A percentile compares a stretch with the other conserved stretches of the same genome.
Conservation (phyloP, 2,888 invertebrate genomes). For the Agrenia bidenticulata region DNA sequence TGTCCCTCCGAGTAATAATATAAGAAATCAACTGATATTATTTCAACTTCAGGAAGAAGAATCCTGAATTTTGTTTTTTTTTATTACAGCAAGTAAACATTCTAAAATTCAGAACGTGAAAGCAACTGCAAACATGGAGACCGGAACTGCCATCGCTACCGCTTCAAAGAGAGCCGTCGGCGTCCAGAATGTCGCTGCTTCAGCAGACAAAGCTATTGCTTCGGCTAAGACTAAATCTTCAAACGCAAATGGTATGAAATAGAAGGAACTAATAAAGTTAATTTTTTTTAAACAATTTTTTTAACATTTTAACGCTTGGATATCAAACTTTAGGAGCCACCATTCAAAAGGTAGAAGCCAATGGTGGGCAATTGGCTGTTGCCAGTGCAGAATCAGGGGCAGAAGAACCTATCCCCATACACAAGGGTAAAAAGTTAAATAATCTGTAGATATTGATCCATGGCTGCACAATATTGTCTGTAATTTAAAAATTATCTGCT, state of each 20-base stretch:
- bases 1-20: neutral
- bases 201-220: constrained; percentile 5
- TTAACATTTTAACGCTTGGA: too few relatives aligned
- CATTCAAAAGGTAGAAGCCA: constrained; percentile 1
- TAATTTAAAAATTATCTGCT: too few relatives aligned
- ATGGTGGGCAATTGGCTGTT: constrained; percentile 9
- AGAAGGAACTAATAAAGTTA: too few relatives aligned
- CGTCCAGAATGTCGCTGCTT: constrained; percentile 7
- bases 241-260: neutral
- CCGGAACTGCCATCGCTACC: constrained; percentile 8
- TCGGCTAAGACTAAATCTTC: neutral
- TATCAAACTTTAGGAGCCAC: neutral
- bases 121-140: neutral
- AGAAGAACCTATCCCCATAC: too few relatives aligned
- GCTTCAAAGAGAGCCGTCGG: neutral
- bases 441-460: too few relatives aligned
- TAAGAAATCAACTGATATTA: neutral
- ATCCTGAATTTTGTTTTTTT: too few relatives aligned
- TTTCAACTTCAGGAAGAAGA: too few relatives aligned
- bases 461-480: too few relatives aligned
- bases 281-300: too few relatives aligned
- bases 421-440: too few relatives aligned
- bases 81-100: too few relatives aligned
- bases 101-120: constrained; percentile 1
- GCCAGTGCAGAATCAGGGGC: neutral